These are phyloP conservation scores for Homarus gammarus DNA, from an alignment of 2,888 invertebrate genomes.

Conservation along the genomic window DNA sequence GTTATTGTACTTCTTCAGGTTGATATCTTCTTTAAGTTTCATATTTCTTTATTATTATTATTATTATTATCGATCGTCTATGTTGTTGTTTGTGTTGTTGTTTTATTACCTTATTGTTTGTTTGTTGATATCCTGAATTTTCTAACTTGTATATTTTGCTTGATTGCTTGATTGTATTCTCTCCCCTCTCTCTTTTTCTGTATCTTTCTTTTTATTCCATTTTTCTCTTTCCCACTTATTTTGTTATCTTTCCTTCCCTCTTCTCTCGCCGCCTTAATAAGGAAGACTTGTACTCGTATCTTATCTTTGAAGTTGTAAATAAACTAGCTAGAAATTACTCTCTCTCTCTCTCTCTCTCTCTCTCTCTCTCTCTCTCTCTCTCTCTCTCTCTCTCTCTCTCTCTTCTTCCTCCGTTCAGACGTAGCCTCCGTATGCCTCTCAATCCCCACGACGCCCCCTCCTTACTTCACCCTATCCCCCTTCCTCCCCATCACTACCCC, in stretches of 20 bases:
- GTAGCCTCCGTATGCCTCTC: not conserved
- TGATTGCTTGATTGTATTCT: too few species aligned
- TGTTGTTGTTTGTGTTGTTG: too few species aligned
- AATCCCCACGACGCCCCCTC: not conserved
- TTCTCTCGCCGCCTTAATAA: not conserved
- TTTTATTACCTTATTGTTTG: too few species aligned
- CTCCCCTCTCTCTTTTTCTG: too few species aligned
- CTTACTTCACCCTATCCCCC: not conserved
- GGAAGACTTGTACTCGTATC: too few species aligned
- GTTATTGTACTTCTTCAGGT: not conserved
- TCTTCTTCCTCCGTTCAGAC: not conserved
- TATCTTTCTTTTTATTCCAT: not conserved
- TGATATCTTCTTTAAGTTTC: too few species aligned
- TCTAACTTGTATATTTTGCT: too few species aligned
- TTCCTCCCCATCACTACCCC: not conserved
- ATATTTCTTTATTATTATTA: too few species aligned
- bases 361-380: not conserved
- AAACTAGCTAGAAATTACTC: too few species aligned
- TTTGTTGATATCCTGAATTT: too few species aligned
- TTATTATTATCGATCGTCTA: too few species aligned
- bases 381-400: not conserved
- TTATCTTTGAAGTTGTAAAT: too few species aligned
- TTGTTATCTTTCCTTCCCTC: slow-evolving; percentile 2
- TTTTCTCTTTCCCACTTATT: not conserved
- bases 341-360: not conserved